Percentiles rank a stretch among this genome's conserved stretches.
phyloP scores from a whole-genome alignment of 2,113 vertebrate genomes.

The human region DNA sequence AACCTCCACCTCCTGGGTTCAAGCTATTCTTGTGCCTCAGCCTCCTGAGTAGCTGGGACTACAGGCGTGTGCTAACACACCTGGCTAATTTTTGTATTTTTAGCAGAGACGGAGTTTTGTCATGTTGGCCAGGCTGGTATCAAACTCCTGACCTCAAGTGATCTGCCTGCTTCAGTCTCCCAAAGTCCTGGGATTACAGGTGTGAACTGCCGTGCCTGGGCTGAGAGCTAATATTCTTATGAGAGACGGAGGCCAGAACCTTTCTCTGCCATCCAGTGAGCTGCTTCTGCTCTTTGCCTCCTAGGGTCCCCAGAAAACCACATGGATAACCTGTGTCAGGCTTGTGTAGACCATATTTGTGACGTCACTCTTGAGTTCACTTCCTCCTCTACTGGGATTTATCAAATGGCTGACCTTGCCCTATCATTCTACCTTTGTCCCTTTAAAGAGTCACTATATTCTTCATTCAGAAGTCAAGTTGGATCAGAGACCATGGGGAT shows the following conservation, averaged over 20 bases:
- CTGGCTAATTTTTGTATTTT: too few species aligned
- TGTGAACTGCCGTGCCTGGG: too few species aligned
- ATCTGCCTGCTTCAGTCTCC: too few species aligned
- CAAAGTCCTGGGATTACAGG: too few species aligned
- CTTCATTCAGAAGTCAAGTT: slow-evolving; percentile 24
- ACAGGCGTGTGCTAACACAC: too few species aligned
- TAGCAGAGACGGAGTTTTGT: too few species aligned
- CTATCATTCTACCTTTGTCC: slow-evolving; percentile 7
- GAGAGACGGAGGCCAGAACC: not conserved
- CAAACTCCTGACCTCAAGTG: too few species aligned
- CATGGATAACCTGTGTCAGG: not conserved
- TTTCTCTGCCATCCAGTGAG: not conserved
- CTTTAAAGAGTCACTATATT: not conserved
- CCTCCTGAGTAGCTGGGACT: too few species aligned
- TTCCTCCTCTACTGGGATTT: not conserved
- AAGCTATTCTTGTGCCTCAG: too few species aligned
- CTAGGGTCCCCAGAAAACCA: not conserved
- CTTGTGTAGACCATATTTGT: not conserved
- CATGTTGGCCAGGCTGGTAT: too few species aligned
- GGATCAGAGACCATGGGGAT: not conserved
- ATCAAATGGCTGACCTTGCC: not conserved
- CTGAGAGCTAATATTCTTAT: too few species aligned
- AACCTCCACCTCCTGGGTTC: too few species aligned
- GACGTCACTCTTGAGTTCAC: not conserved
- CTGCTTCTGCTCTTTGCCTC: not conserved